Evolutionary conservation across 1,140 invertebrate species (phyloP), one percentile per base, ranked within the genome.

Genomic region (Drosophila repleta): DNA sequence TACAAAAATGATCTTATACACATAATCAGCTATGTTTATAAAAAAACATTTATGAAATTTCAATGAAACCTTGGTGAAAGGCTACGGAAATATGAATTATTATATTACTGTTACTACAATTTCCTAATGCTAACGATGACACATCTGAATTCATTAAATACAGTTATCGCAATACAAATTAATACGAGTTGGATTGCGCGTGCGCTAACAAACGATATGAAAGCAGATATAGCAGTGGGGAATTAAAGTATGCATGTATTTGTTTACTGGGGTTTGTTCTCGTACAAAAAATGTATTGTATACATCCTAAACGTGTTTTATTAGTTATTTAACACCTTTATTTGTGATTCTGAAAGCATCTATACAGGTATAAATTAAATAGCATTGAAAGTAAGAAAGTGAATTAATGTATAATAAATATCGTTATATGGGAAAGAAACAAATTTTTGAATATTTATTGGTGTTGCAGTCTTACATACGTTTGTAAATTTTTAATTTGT

Each of bases 231-330:
- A 24, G 26, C n/a, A 48, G 49, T 74, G 53, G 56, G 66, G 64
- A 78, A 57, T 32, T 49, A 26, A 63, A 78, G 83, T 88, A 78
- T 87, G 70, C 66, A 85, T 85, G 82, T 85, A 79, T 87, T 85
- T 85, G 70, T 85, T 85, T 85, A 85, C 83, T 72, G 74, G 75
- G 53, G 51, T 13, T 76, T 76, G 61, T 53, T 66, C 65, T 24
- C 62, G 78, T 74, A 65, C 69, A 24, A 60, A 76, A 79, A 66
- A 67, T 79, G 63, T 75, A 69, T 76, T 73, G 74, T 73, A 65
- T 68, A 70, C 75, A 71, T 75, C 84, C 67, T 71, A 76, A 75
- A 35, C 45, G 58, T 48, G 65, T 63, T 79, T 77, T 48, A 65
- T 58, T 63, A 71, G 51, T 49, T 6, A 24, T 24, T 66, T 53